Percentiles rank a stretch among this genome's conserved stretches.
Evolutionary conservation across 2,797 vertebrate genomes (phyloP).

Genomic region (Pangasius sanitwongsei): DNA sequence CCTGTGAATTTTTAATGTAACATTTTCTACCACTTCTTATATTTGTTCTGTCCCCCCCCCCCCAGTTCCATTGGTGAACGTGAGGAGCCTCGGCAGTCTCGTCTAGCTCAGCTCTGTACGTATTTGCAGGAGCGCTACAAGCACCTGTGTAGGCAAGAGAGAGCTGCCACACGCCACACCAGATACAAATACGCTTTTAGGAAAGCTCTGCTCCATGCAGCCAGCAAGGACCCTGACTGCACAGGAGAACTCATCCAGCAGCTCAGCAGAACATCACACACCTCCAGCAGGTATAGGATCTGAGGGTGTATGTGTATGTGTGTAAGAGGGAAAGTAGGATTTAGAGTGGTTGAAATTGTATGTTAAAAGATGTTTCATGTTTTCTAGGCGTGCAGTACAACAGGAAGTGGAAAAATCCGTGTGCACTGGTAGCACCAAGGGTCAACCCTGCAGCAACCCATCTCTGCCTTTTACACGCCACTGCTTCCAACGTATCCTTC

Average conservation of each 20-base stretch:
- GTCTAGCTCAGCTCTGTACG: conserved; percentile 93
- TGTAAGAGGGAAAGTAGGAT: background rate
- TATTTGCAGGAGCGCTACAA: conserved; percentile 98
- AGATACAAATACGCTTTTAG: conserved; percentile 91
- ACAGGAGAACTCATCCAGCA: conserved; percentile 88
- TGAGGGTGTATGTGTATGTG: background rate
- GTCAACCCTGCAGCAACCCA: conserved; percentile 85
- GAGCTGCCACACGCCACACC: conserved; percentile 90
- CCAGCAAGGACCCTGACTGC: conserved; percentile 87
- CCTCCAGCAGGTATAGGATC: conserved; percentile 76
- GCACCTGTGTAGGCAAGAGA: conserved; percentile 97
- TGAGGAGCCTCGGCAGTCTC: conserved; percentile 81
- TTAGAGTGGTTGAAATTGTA: background rate
- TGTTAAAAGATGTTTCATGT: conserved; percentile 63
- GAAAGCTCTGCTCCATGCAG: conserved; percentile 94
- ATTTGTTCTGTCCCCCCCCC: background rate
- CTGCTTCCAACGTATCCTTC: conserved; percentile 99
- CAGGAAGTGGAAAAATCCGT: conserved; percentile 76
- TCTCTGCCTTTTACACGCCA: conserved; percentile 95
- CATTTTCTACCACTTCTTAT: background rate
- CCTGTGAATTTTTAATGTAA: background rate
- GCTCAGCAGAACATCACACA: conserved; percentile 77
- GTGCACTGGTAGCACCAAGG: conserved; percentile 88
- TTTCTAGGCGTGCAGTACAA: conserved; percentile 75
- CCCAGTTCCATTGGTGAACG: conserved; percentile 80